Percentiles rank a stretch among this genome's conserved stretches.
These are phyloP conservation scores for Arnoldichthys spilopterus DNA, from an alignment of 2,797 vertebrate species.

Conservation along the genomic window DNA sequence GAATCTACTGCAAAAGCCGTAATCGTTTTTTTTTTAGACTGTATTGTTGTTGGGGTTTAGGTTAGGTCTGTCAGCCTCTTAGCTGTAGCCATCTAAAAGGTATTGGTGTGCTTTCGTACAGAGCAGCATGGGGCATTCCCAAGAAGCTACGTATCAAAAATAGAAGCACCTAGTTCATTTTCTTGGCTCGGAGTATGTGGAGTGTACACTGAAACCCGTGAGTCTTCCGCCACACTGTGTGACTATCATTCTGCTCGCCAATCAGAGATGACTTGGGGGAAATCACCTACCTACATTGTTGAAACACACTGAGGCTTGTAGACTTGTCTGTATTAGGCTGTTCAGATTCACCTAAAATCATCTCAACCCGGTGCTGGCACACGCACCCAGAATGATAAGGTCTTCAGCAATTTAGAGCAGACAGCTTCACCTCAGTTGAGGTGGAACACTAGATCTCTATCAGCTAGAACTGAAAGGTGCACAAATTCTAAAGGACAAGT, in stretches of 20 bases:
- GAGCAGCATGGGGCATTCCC: background rate
- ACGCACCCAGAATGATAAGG: constrained; percentile 57
- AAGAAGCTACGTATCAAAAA: constrained; percentile 16
- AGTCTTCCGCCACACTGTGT: constrained; percentile 3
- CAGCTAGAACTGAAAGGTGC: constrained; percentile 48
- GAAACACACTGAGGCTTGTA: constrained; percentile 47
- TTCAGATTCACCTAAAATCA: constrained; percentile 67
- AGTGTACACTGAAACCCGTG: background rate
- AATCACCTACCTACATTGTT: constrained; percentile 59
- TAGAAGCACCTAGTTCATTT: constrained; percentile 4
- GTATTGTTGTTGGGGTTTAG: background rate
- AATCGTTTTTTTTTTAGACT: background rate
- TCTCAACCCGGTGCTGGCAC: constrained; percentile 61
- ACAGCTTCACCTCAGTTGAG: constrained; percentile 48
- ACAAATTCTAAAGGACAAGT: constrained; percentile 48
- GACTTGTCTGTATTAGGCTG: constrained; percentile 60
- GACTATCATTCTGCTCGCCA: constrained; percentile 32
- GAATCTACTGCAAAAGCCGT: background rate
- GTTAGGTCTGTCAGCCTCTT: constrained; percentile 18
- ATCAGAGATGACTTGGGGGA: constrained; percentile 42
- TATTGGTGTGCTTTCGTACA: constrained; percentile 6
- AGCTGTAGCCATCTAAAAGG: background rate
- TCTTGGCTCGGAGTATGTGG: background rate
- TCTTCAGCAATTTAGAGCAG: constrained; percentile 60
- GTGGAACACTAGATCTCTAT: constrained; percentile 56